Evolutionary conservation across 35 echinoderm and acorn worm species (phyloP).

Genomic region (Strongylocentrotus purpuratus): DNA sequence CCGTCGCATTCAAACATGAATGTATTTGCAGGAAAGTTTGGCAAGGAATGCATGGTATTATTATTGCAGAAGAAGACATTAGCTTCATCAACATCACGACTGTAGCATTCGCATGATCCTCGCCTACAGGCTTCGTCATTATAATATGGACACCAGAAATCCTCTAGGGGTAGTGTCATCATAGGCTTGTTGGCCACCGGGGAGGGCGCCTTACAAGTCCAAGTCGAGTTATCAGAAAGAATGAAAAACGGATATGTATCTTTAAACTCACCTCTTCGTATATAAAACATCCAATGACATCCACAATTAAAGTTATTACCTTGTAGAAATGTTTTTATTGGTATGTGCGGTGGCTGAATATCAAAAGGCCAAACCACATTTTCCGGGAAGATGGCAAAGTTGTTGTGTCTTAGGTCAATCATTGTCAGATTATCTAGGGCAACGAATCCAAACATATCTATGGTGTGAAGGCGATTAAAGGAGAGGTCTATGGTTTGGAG

Average conservation of each 20-base stretch:
- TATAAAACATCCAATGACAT: background rate
- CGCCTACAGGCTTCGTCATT: background rate
- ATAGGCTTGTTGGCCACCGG: background rate
- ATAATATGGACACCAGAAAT: conserved; percentile 31
- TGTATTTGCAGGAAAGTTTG: background rate
- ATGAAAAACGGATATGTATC: background rate
- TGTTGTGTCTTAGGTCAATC: conserved; percentile 38
- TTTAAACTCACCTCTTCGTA: conserved; percentile 5
- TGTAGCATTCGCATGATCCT: conserved; percentile 17
- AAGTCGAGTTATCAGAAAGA: background rate
- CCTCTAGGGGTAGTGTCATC: conserved; percentile 1
- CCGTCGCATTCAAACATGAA: background rate
- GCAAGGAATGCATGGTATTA: background rate
- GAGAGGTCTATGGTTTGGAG: conserved; percentile 17
- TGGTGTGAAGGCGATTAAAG: background rate
- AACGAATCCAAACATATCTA: background rate
- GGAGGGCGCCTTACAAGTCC: background rate
- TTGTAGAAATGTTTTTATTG: background rate
- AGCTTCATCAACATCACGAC: background rate
- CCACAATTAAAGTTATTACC: conserved; percentile 21
- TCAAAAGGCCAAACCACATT: background rate
- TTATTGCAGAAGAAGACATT: conserved; percentile 19
- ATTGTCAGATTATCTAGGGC: background rate
- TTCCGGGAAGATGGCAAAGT: background rate
- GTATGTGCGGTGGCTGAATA: conserved; percentile 15